A percentile compares a stretch with the other conserved stretches of the same genome.
Evolutionary conservation across 1,140 invertebrate genomes (phyloP).

Genomic region (Diachasma alloeum): DNA sequence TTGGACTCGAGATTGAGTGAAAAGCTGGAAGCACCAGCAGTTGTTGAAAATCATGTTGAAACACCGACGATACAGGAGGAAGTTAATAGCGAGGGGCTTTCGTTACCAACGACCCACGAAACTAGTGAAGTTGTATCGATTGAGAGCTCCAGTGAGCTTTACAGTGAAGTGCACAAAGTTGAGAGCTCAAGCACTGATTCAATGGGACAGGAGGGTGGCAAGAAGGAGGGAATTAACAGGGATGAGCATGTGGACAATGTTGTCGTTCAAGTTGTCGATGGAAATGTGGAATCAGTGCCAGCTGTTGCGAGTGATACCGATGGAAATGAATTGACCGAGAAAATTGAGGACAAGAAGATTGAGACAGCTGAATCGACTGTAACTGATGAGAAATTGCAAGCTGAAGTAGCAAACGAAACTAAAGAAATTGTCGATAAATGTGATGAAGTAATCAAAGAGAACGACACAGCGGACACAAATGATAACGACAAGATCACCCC

Average conservation of each 20-base stretch:
- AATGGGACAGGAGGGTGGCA: conserved; percentile 40
- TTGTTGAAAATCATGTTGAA: conserved; percentile 48
- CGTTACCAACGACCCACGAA: conserved; percentile 52
- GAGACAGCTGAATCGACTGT: not conserved
- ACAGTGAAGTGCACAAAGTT: conserved; percentile 61
- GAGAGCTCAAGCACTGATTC: conserved; percentile 51
- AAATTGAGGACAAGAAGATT: not conserved
- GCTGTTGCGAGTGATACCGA: not conserved
- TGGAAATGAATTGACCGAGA: too few species aligned
- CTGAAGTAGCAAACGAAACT: not conserved
- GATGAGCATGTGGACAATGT: conserved; percentile 24
- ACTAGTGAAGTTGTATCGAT: conserved; percentile 55
- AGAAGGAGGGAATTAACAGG: conserved; percentile 35
- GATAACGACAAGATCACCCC: too few species aligned
- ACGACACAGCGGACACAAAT: not conserved
- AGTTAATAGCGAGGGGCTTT: conserved; percentile 44
- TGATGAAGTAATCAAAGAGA: not conserved
- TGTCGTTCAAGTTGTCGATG: conserved; percentile 15
- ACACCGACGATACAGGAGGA: conserved; percentile 55
- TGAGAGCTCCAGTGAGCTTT: conserved; percentile 61
- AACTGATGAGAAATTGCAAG: not conserved
- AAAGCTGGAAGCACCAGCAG: conserved; percentile 50
- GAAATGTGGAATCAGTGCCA: not conserved
- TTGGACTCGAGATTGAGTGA: conserved; percentile 65
- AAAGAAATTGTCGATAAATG: not conserved